Base-by-base conservation (phyloP, 2,113 vertebrate species). In the Probosciger aterrimus region DNA sequence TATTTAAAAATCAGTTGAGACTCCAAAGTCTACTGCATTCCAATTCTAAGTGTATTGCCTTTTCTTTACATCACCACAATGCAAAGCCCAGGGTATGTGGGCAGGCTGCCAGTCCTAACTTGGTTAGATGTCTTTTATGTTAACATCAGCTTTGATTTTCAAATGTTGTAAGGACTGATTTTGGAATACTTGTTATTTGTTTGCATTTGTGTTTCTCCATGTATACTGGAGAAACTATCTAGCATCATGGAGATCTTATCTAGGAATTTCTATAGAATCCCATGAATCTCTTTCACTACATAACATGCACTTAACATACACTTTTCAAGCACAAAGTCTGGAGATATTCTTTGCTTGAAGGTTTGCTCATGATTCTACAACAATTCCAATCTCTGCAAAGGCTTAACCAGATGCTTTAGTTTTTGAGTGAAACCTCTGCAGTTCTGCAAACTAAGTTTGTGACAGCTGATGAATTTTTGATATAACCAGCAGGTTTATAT, bases 401-500 rank as follows among this genome's bases (percentile, higher is more conserved):
- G 41, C 59, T 80, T 37, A 87, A 87, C 11, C 62, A 94, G 89
- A 64, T 85, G 63, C 41, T 91, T 87, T 62, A 62, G 52, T 69
- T 41, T 76, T 76, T 79, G 53, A 82, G 23, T 85, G 62, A 89
- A 94, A 91, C n/a, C 47, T 91, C 62, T 33, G 28, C 47, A 95
- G 70, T 18, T 69, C 70, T 94, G 43, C 70, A 90, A 46, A 75
- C 78, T 69, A 70, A 65, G 52, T 52, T 71, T 86, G 77, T 20
- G 9, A 87, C 89, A 89, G 84, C 2, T 90, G 78, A 96, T 90
- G 52, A 89, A 90, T 69, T 93, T 23, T 43, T 84, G 65, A 75
- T 73, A 73, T 14, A 89, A 68, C 22, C 31, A 43, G 47, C 68
- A 91, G 57, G 70, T 92, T 95, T 95, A 89, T 91, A 88, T 78